Evolutionary conservation across 2,113 vertebrate genomes (phyloP).

Genomic region (Nannospalax galili): DNA sequence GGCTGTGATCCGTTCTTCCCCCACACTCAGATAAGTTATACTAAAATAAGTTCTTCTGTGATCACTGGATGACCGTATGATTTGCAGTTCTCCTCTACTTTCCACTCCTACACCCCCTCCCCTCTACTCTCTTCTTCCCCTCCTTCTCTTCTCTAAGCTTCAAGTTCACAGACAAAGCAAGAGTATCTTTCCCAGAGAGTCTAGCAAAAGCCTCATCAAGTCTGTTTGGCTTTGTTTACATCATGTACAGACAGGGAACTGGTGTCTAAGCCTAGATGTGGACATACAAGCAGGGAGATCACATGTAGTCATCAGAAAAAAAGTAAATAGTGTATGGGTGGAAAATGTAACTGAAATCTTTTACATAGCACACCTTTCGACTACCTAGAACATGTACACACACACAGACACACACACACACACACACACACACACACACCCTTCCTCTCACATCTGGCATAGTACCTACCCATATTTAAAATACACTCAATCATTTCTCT

Average conservation of each 20-base stretch:
- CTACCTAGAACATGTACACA: no score
- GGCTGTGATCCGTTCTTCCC: neutral
- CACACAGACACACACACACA: neutral
- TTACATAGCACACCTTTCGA: neutral
- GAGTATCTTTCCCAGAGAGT: neutral
- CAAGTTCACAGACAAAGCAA: neutral
- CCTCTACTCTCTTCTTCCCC: neutral
- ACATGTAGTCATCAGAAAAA: neutral
- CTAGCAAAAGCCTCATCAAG: neutral
- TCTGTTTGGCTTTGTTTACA: neutral
- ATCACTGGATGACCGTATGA: neutral
- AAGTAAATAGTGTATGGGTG: neutral
- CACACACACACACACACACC: neutral
- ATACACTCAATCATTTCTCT: neutral
- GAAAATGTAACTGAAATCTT: neutral
- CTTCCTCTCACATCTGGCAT: neutral
- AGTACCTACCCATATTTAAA: neutral
- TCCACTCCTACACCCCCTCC: no score
- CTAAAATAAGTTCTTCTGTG: neutral
- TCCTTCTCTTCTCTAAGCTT: neutral
- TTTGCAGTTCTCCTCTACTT: neutral
- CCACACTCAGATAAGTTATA: neutral
- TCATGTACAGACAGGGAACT: neutral
- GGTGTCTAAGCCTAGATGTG: neutral
- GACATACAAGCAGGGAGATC: neutral